phyloP scores from a whole-genome alignment of 2,888 invertebrate species.

The Phoenoteleia sp. region DNA sequence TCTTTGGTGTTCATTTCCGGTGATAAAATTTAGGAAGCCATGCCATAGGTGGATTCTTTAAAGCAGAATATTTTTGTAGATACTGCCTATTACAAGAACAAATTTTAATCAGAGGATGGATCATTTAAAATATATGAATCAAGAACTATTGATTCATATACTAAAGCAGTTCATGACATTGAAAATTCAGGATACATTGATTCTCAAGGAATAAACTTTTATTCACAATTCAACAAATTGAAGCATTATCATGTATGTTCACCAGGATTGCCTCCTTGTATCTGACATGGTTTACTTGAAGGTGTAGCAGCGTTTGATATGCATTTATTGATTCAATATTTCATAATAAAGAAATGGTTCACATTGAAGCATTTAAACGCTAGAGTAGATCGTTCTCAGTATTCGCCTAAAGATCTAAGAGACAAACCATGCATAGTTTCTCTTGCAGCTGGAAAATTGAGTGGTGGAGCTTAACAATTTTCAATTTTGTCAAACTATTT shows the following conservation, averaged over 20 bases:
- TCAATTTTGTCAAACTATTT: conserved; percentile 61
- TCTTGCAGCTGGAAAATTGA: conserved; percentile 10
- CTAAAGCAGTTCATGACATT: not conserved
- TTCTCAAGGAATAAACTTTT: conserved; percentile 60
- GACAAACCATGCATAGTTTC: conserved; percentile 63
- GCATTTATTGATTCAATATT: conserved; percentile 36
- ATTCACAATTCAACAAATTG: conserved; percentile 69
- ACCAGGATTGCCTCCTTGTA: conserved; percentile 67
- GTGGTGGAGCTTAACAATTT: conserved; percentile 69
- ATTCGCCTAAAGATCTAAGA: conserved; percentile 54
- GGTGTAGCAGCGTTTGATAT: conserved; percentile 57
- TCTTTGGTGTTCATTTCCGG: conserved; percentile 71
- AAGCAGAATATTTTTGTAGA: conserved; percentile 58
- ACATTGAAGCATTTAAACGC: conserved; percentile 50
- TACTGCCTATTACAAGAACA: conserved; percentile 30
- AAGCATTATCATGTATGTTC: conserved; percentile 61
- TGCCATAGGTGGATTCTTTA: conserved; percentile 77
- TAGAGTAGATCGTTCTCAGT: conserved; percentile 39
- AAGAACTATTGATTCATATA: conserved; percentile 4
- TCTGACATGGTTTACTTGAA: conserved; percentile 66
- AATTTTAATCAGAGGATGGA: not conserved
- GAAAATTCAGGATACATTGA: not conserved
- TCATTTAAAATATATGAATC: not conserved
- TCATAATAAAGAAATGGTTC: conserved; percentile 68
- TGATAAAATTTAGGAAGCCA: conserved; percentile 70